Conservation (phyloP, 2,888 invertebrate species). For the Agriopis aurantiaria region DNA sequence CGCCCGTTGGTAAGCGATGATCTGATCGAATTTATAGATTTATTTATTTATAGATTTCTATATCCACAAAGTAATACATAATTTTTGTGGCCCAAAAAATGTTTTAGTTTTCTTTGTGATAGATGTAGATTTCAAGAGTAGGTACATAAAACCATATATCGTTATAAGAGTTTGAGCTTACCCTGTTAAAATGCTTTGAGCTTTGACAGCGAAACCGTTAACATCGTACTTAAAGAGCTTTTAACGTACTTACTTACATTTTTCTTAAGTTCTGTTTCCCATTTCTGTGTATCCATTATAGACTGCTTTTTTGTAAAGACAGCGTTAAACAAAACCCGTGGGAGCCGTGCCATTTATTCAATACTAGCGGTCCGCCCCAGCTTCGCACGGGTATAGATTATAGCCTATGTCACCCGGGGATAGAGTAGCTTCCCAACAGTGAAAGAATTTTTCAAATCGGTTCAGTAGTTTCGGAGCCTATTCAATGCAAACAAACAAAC, state of each 20-base stretch:
- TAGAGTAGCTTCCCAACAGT: too few species aligned
- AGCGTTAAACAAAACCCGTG: conserved; percentile 33
- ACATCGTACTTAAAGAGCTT: conserved; percentile 28
- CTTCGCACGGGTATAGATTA: too few species aligned
- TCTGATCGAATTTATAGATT: too few species aligned
- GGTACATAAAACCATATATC: conserved; percentile 4
- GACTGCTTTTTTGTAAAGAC: conserved; percentile 29
- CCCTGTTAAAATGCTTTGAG: conserved; percentile 23
- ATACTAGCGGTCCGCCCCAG: too few species aligned
- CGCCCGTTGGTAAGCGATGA: too few species aligned
- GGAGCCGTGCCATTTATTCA: conserved; percentile 39
- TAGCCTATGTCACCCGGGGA: too few species aligned
- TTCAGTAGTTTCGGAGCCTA: too few species aligned
- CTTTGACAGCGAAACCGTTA: conserved; percentile 19
- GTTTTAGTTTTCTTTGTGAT: conserved; percentile 12
- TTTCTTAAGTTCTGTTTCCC: conserved; percentile 33
- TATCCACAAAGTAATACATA: too few species aligned
- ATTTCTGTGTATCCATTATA: conserved; percentile 33
- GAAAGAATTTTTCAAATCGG: too few species aligned
- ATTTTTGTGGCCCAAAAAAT: background rate
- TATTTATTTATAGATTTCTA: too few species aligned
- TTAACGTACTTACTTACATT: conserved; percentile 22
- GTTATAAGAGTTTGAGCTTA: conserved; percentile 8
- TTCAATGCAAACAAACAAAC: too few species aligned
- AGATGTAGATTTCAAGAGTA: background rate